Percentiles rank a stretch among this genome's conserved stretches.
Conservation (phyloP, 2,113 vertebrate species). For the Australoheros scitulus region DNA sequence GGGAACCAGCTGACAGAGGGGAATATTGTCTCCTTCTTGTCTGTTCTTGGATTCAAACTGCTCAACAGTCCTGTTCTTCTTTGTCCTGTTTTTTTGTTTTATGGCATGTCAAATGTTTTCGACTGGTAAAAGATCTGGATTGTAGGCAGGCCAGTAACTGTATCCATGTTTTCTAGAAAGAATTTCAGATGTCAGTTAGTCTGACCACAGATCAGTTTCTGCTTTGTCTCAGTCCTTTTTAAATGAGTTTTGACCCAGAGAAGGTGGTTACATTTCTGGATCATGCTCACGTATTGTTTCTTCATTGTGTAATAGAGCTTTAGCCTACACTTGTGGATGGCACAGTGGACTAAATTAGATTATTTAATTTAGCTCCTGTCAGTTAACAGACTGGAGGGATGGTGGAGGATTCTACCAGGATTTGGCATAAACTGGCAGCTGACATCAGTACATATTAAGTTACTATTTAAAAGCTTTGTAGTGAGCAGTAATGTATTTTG, state of each 20-base stretch:
- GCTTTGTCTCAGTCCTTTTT: background rate
- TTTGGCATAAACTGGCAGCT: no score
- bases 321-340: background rate
- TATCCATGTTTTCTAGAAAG: background rate
- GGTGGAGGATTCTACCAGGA: no score
- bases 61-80: background rate
- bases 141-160: no score
- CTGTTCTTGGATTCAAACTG: background rate
- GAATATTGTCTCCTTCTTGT: no score
- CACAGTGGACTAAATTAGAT: accelerated
- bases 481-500: no score
- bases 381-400: no score
- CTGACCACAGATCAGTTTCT: background rate
- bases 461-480: no score
- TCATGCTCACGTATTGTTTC: background rate
- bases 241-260: background rate
- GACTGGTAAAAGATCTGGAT: no score
- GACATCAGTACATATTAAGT: no score
- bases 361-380: no score
- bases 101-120: background rate
- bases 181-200: background rate
- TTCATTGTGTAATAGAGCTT: background rate
- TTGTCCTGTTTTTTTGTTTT: background rate
- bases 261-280: background rate
- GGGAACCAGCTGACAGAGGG: background rate